Evolutionary conservation across 2,888 invertebrate species (phyloP), one percentile per base, ranked within the genome.

Genomic region (Lasioglossum zephyrum): DNA sequence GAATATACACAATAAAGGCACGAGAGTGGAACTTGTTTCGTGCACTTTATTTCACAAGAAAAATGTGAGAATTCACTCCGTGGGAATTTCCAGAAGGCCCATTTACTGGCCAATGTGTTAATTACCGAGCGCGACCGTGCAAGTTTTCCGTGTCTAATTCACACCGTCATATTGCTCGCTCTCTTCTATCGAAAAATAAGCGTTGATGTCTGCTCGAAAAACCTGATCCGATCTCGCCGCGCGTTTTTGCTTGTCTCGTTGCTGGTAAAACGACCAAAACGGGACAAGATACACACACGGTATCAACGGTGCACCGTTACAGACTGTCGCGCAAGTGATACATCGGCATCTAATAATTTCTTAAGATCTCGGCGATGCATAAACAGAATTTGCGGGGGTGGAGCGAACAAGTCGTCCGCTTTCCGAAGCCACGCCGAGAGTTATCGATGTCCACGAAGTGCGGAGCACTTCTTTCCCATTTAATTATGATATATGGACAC

Each of bases 401-500:
- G 89, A 84, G 73, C 83, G 85, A 79, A 85, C 91, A 85, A 89
- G 86, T 86, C 87, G 86, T 70, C 77, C 84, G 82, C 82, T 88
- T 91, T 90, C 88, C 80, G 83, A 90, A 90, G 84, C 87, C 86
- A 76, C 73, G 74, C 75, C 53, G 84, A 84, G 89, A 92, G 82
- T 92, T 90, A 89, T 91, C 87, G 86, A 79, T 77, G 82, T 74
- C 76, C 77, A 79, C 66, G 77, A 36, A 22, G 73, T 79, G n/a
- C 86, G 89, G 87, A 84, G 91, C 91, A 92, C 92, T 93, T 93
- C 89, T 91, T 88, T 91, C 89, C 91, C 91, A 86, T 93, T 94
- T 94, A 94, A 94, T 94, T 93, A 93, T 94, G 93, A 94, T 94
- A 93, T 93, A 94, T 90, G 90, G 70, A 79, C 78, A 70, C 49